Conservation (phyloP, 2,113 vertebrate species). For the Caloenas nicobarica region DNA sequence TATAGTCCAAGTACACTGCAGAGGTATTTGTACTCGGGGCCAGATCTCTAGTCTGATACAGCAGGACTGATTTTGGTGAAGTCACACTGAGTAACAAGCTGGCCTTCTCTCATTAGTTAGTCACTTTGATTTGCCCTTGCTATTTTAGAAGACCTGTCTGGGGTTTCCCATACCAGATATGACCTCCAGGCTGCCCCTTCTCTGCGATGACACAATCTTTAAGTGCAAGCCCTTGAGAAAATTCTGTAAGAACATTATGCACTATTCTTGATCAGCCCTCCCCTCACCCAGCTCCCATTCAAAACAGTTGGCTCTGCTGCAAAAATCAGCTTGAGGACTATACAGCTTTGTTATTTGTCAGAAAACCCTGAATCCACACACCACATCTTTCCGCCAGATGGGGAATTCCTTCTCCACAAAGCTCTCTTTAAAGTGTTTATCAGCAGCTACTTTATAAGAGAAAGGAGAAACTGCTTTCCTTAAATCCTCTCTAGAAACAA, state of each 20-base stretch:
- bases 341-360: not conserved
- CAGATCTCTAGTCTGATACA: not conserved
- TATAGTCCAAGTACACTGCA: not conserved
- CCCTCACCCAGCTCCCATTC: not conserved
- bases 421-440: not conserved
- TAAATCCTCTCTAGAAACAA: not conserved
- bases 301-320: not conserved
- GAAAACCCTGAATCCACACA: not conserved
- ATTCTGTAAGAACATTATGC: not conserved
- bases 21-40: not conserved
- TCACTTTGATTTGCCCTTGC: not conserved
- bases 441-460: not conserved
- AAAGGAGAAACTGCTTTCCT: not conserved
- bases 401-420: not conserved
- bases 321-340: not conserved
- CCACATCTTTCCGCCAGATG: conserved; percentile 8
- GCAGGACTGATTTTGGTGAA: not conserved
- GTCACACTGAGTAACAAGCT: conserved; percentile 22
- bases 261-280: not conserved
- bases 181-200: not conserved
- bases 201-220: not conserved
- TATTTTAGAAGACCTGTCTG: not conserved
- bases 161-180: not conserved
- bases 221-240: not conserved
- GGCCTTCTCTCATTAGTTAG: not conserved